Evolutionary conservation across 1,140 invertebrate species (phyloP), one percentile per base, ranked within the genome.

Genomic region (Hypothenemus hampei): DNA sequence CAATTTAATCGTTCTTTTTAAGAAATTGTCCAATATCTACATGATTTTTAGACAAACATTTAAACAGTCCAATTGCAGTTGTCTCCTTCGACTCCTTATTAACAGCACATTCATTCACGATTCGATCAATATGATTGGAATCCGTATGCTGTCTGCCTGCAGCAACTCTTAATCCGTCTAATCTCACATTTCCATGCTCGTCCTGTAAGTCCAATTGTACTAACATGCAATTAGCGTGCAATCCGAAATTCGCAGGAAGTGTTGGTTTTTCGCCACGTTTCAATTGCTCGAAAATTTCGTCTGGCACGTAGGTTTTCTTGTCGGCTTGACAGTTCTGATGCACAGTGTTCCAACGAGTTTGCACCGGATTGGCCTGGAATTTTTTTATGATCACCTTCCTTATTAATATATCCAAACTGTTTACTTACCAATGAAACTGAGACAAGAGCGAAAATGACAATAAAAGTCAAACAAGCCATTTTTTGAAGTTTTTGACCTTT

Each of bases 1-100:
- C n/a, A n/a, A n/a, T n/a, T n/a, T n/a, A n/a, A n/a, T n/a, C n/a
- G n/a, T n/a, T n/a, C 15, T 5, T 22, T 35, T 55, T 46, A n/a
- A n/a, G n/a, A 7, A 56, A 35, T 22, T 56, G 54, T 18, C 54
- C 54, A 35, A 56, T 56, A 41, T 56, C 36, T 43, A 58, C 29
- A 13, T 18, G 2, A 23, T 58, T 37, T 22, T 51, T 44, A 20
- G 41, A 39, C 7, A 58, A 24, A 21, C 56, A 58, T 13, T 8
- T 36, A 20, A 58, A 58, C n/a, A 58, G n/a, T 22, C 13, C 22
- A 10, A 51, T 31, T 11, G 56, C 56, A n/a, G 31, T 46, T 20
- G 26, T 23, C 26, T 58, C 48, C 18, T 39, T 46, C 3, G 21
- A 26, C 10, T 22, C 33, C 13, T 57, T 45, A 6, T 35, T 43